Conservation (phyloP, 2,888 invertebrate genomes). For the Uloborus plumipes region DNA sequence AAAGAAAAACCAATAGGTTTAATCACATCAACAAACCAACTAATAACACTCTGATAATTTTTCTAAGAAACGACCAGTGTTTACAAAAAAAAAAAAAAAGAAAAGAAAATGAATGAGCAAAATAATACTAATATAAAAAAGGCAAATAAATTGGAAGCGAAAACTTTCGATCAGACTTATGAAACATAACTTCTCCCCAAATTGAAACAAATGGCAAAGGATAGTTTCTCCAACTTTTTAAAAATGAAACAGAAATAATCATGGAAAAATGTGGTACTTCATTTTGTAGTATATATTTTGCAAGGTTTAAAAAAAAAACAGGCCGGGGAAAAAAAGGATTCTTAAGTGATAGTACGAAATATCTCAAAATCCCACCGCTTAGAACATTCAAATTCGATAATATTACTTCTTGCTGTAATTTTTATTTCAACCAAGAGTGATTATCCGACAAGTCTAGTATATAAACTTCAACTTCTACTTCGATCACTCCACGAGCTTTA, state of each 20-base stretch:
- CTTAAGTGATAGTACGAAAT: neutral
- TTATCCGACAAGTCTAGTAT: constrained; percentile 56
- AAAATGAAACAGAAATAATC: neutral
- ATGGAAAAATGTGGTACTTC: constrained; percentile 14
- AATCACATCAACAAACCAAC: no score
- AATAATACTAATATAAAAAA: neutral
- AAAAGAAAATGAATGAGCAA: neutral
- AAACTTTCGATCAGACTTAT: constrained; percentile 16
- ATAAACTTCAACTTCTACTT: constrained; percentile 50
- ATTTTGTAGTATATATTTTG: neutral
- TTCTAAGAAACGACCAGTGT: no score
- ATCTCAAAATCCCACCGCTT: constrained; percentile 1
- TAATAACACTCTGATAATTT: no score
- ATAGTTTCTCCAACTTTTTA: neutral
- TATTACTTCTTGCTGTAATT: constrained; percentile 26
- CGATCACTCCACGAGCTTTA: constrained; percentile 24
- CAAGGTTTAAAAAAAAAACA: neutral
- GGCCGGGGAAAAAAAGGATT: no score
- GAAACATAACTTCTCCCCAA: constrained; percentile 34
- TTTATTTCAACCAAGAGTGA: constrained; percentile 60
- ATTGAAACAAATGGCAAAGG: constrained; percentile 49
- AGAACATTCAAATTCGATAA: neutral
- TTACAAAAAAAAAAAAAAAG: no score
- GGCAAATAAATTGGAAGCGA: neutral
- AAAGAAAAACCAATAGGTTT: no score